Conservation (phyloP, 2,888 invertebrate genomes). For the Pheosia tremula region DNA sequence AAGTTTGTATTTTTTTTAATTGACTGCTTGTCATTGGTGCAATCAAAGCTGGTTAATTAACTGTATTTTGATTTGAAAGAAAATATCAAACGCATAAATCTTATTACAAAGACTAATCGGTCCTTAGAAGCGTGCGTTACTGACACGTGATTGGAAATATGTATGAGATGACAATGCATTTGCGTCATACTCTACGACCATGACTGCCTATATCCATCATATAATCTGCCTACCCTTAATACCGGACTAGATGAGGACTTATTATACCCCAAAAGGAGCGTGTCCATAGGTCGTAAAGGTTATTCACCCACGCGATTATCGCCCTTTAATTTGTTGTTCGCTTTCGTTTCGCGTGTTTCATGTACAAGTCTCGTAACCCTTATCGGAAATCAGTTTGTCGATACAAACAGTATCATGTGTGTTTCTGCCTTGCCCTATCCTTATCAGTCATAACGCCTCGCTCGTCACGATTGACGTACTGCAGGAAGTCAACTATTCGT, state of each 20-base stretch:
- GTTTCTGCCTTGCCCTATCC: slow-evolving; percentile 50
- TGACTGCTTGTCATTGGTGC: too few relatives aligned
- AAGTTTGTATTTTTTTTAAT: too few relatives aligned
- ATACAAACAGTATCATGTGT: slow-evolving; percentile 48
- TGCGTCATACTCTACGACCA: background rate
- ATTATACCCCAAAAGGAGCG: slow-evolving; percentile 3
- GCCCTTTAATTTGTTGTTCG: slow-evolving; percentile 4
- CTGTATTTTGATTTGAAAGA: too few relatives aligned
- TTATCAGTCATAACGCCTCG: slow-evolving; percentile 59
- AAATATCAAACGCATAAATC: too few relatives aligned
- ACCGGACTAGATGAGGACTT: background rate
- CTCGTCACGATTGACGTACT: slow-evolving; percentile 44
- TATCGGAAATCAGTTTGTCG: slow-evolving; percentile 29
- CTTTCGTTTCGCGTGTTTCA: slow-evolving; percentile 5
- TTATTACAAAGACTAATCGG: too few relatives aligned
- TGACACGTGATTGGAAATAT: too few relatives aligned
- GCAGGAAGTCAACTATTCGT: slow-evolving; percentile 56
- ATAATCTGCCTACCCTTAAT: background rate
- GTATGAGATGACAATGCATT: background rate
- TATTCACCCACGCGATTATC: slow-evolving; percentile 6
- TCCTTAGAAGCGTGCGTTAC: too few relatives aligned
- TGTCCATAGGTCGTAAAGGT: background rate
- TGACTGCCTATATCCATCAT: background rate
- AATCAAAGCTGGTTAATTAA: too few relatives aligned
- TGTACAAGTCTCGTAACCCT: slow-evolving; percentile 23